Base-by-base conservation (phyloP, 2,888 invertebrate genomes). In the Oligia strigilis region DNA sequence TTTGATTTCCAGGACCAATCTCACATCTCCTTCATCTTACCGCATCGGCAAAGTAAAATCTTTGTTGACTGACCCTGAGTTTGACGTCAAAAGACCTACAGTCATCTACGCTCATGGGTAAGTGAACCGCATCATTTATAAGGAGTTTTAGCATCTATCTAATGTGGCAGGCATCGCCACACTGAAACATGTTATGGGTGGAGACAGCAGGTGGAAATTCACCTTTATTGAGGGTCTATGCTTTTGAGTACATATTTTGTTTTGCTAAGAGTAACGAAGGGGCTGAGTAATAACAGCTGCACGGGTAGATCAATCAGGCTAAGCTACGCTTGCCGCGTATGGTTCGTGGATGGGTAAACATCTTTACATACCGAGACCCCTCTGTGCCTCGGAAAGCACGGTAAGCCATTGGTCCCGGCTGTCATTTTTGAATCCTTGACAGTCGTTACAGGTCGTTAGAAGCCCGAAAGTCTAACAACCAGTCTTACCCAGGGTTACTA, bases 61-160 rank as follows among this genome's bases (percentile, higher is more conserved):
- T 0, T 72, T 95, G 58, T 75, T 93, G 14, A 76, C 82, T 0
- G 89, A 92, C 17, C 88, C 92, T 0, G 80, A 81, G 17, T 94
- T 95, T 72, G 92, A 94, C 74, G 52, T 80, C 0, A 77, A 76
- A 1, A 94, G 90, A 79, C 93, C 94, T 0, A 96, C 95, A 5
- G 91, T 95, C 0, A 0, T 97, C 0, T 97, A 96, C 78, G 91
- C 95, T 5, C 97, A 97, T 70, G 97, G 95, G 95, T 95, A 87
- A 88, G 89, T 71, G 3, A 65, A 40, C 23, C 11, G 11, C 4
- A 4, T 40, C 11, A 40, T 40, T 65, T 65, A 4, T 23, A 4
- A 40, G 65, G 4, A 40, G 11, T 40, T 0, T 40, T 2, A 23
- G 11, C 11, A 65, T 23, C 65, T 23, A 62, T 6, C 13, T 13